phyloP scores from a whole-genome alignment of 2,797 vertebrate genomes.

The Eulemur rubriventer region DNA sequence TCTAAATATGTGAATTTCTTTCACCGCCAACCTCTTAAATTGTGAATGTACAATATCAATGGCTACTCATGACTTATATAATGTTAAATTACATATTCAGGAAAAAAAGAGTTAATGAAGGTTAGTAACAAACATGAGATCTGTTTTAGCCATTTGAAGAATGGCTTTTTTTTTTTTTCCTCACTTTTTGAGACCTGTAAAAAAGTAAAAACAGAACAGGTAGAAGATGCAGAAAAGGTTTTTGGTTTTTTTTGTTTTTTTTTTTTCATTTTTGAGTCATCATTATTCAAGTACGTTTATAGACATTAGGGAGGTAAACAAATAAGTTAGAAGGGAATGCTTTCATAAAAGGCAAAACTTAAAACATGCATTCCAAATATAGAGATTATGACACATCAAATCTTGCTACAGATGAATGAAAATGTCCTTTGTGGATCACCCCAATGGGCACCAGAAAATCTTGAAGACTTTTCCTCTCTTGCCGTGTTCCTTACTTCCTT shows the following conservation, averaged over 20 bases:
- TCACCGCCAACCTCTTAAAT: not conserved
- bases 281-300: not conserved
- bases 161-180: not conserved
- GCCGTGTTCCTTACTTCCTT: not conserved
- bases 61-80: not conserved
- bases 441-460: not conserved
- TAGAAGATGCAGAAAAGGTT: not conserved
- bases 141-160: not conserved
- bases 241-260: not conserved
- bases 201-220: not conserved
- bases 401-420: not conserved
- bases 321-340: not conserved
- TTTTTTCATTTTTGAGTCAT: not conserved
- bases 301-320: not conserved
- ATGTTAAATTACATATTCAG: not conserved
- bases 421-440: not conserved
- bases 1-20: not conserved
- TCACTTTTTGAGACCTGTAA: not conserved
- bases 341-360: constrained; percentile 2
- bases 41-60: not conserved
- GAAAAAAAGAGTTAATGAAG: not conserved
- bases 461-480: not conserved
- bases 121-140: not conserved
- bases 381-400: not conserved
- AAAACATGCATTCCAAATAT: not conserved